phyloP scores from a whole-genome alignment of 2,113 vertebrate species.

The Notechis scutatus region DNA sequence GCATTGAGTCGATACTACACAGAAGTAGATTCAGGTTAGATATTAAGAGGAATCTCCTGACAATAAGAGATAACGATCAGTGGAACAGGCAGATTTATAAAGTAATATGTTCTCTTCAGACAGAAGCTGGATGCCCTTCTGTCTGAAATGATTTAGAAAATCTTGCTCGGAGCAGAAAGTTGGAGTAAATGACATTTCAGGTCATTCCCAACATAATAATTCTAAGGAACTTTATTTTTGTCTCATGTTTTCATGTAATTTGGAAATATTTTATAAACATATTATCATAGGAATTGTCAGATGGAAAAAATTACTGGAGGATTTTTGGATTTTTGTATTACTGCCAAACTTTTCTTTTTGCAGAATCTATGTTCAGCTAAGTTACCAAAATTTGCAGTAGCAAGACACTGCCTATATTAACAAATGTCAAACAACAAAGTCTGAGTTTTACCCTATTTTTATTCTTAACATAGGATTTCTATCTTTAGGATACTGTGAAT shows the following conservation, averaged over 20 bases:
- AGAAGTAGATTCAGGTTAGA: neutral
- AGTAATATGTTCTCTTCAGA: neutral
- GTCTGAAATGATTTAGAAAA: neutral
- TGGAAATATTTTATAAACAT: neutral
- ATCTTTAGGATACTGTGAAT: neutral
- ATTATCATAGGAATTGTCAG: neutral
- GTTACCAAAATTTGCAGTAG: neutral
- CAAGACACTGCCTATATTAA: neutral
- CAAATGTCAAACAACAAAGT: neutral
- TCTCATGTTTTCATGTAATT: neutral
- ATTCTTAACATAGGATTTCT: neutral
- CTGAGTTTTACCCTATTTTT: neutral
- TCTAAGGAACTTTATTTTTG: neutral
- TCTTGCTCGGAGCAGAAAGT: neutral
- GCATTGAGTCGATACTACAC: neutral
- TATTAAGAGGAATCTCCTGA: neutral
- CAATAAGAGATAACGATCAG: neutral
- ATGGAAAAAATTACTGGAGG: neutral
- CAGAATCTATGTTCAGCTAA: neutral
- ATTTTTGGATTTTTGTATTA: neutral
- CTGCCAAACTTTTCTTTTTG: neutral
- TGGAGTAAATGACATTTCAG: neutral
- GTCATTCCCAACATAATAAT: neutral
- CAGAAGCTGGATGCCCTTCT: neutral
- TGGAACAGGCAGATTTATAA: neutral